Base-by-base conservation (phyloP, 2,797 vertebrate species). In the Siniperca obscura region DNA sequence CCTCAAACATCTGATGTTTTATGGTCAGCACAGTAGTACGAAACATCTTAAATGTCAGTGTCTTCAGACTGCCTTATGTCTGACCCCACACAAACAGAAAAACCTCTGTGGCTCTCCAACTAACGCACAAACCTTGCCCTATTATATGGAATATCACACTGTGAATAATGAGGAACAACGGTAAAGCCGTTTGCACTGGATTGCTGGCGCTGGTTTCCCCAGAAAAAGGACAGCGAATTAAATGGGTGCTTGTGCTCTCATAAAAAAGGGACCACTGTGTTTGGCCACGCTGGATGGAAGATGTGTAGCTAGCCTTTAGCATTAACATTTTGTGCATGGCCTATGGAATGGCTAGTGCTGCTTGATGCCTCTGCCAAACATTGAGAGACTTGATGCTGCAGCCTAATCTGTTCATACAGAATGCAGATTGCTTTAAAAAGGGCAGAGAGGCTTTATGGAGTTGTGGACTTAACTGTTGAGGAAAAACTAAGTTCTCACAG, bases 191-290 rank as follows among this genome's bases (percentile, higher is more conserved):
- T 83, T 82, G 86, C 81, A 8, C 87, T 44, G 83, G 84, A 66
- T 74, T n/a, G 75, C 86, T 83, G 87, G 73, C 82, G 21, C 82
- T 69, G 82, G 67, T 68, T 82, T 44, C 60, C 76, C 69, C 82
- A 73, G 83, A 80, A 90, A 30, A 89, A 88, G 90, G 90, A 89
- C 89, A 84, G 80, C 76, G 34, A 34, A 86, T 94, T 90, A 93
- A 94, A 94, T 68, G 93, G 90, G 75, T 65, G 89, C 91, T 91
- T 95, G 93, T 95, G 92, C 90, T 90, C 89, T 59, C 68, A 92
- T 89, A 92, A 95, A 92, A 95, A 92, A 91, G 91, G 86, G 82
- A 76, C 82, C 85, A 91, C 85, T 95, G 93, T 95, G 91, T 85
- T 81, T 56, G 80, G 84, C 86, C 81, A 79, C 71, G 68, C 82